phyloP scores from a whole-genome alignment of 2,888 invertebrate genomes.

The Uloborus plumipes region DNA sequence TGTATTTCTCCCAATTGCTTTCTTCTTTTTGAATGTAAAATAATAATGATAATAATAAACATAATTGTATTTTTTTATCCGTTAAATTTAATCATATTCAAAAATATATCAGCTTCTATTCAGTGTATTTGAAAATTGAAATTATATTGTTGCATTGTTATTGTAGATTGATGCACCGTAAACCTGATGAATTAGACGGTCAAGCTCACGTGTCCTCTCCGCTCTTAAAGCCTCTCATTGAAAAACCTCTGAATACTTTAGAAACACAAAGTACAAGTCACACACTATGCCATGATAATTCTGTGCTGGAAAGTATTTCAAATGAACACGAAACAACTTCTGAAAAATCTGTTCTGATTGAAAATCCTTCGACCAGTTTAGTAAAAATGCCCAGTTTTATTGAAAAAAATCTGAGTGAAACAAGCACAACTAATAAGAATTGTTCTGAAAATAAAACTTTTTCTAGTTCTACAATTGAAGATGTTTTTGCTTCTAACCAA shows the following conservation, averaged over 20 bases:
- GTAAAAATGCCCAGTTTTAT: conserved; percentile 1
- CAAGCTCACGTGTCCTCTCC: conserved; percentile 62
- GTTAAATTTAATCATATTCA: no score
- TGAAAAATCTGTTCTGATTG: no score
- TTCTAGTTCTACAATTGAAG: background rate
- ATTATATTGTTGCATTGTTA: background rate
- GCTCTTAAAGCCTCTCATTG: conserved; percentile 18
- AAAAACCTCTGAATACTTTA: background rate
- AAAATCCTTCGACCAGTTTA: background rate
- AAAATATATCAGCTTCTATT: background rate
- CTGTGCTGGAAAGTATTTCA: no score
- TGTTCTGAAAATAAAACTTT: background rate
- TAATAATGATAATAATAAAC: no score
- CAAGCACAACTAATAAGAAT: background rate
- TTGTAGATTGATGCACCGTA: conserved; percentile 50
- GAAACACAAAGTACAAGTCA: no score
- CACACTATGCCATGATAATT: no score
- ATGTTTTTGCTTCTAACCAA: background rate
- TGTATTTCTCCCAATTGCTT: no score
- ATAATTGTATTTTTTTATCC: no score
- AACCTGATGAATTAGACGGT: conserved; percentile 40
- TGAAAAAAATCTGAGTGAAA: background rate
- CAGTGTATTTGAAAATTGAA: background rate
- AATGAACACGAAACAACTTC: no score
- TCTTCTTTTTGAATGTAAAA: no score